phyloP scores from a whole-genome alignment of 1,140 invertebrate genomes.

The Drosophila tropicalis region DNA sequence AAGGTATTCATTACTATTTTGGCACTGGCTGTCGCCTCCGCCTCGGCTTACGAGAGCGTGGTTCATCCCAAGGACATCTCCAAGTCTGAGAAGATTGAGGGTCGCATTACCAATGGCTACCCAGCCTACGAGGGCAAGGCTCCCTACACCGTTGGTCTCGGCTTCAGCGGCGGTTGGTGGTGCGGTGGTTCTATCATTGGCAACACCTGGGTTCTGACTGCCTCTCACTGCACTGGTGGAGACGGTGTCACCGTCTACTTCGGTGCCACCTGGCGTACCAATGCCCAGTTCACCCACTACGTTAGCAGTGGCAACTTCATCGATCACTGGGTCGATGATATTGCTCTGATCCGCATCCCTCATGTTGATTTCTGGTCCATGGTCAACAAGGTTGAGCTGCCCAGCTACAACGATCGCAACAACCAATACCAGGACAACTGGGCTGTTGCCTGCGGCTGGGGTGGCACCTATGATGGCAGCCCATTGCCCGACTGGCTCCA shows the following conservation, averaged over 20 bases:
- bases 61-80: slow-evolving; percentile 43
- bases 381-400: slow-evolving; percentile 45
- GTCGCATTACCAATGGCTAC: slow-evolving; percentile 63
- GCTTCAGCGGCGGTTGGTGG: slow-evolving; percentile 67
- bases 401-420: slow-evolving; percentile 37
- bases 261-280: slow-evolving; percentile 49
- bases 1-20: slow-evolving; percentile 41
- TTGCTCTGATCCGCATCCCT: slow-evolving; percentile 44
- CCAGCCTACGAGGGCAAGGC: slow-evolving; percentile 77
- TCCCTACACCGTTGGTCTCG: slow-evolving; percentile 84
- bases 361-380: slow-evolving; percentile 39
- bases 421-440: slow-evolving; percentile 30
- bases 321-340: slow-evolving; percentile 42
- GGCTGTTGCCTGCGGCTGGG: slow-evolving; percentile 53
- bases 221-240: slow-evolving; percentile 84
- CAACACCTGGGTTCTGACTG: slow-evolving; percentile 84
- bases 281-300: slow-evolving; percentile 37
- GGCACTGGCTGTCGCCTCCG: slow-evolving; percentile 41
- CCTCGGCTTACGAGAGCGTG: slow-evolving; percentile 21
- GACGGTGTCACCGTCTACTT: slow-evolving; percentile 43
- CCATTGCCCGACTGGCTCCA: slow-evolving; percentile 36
- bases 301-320: slow-evolving; percentile 36
- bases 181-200: slow-evolving; percentile 86
- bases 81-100: slow-evolving; percentile 27
- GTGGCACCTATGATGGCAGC: slow-evolving; percentile 26